These are phyloP conservation scores for Caenorhabditis japonica DNA, from an alignment of 2,888 invertebrate genomes.

Conservation along the genomic window DNA sequence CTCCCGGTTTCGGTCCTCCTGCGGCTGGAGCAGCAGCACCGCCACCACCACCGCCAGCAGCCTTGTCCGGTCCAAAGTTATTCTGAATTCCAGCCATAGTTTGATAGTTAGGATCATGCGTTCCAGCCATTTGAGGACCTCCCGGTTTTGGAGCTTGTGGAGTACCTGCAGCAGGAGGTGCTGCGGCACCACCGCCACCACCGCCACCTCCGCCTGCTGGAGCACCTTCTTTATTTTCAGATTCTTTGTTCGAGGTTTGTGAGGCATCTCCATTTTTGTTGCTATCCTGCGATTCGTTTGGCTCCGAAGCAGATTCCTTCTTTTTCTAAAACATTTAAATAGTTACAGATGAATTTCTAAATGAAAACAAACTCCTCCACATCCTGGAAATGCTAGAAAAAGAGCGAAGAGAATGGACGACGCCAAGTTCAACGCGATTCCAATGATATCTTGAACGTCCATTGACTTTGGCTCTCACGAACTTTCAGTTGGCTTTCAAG, in stretches of 20 bases:
- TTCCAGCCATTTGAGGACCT: conserved; percentile 3
- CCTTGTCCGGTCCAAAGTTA: conserved; percentile 13
- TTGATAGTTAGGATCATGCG: conserved; percentile 39
- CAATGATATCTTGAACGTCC: conserved; percentile 46
- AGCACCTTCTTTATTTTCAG: no score
- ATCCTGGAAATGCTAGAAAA: conserved; percentile 1
- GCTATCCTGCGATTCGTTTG: no score
- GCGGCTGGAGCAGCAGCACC: conserved; percentile 2
- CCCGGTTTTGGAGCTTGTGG: conserved; percentile 14
- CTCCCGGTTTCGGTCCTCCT: neutral
- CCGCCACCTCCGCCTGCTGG: conserved; percentile 4
- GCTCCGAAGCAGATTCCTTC: neutral
- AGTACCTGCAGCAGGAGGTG: conserved; percentile 13
- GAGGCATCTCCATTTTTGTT: no score
- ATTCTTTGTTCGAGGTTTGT: no score
- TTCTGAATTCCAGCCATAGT: conserved; percentile 30
- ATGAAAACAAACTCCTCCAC: conserved; percentile 11
- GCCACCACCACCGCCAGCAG: conserved; percentile 2
- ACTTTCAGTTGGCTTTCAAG: conserved; percentile 17
- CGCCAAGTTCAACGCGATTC: conserved; percentile 35
- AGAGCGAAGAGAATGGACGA: conserved; percentile 6
- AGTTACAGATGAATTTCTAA: no score
- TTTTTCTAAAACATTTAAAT: conserved; percentile 2
- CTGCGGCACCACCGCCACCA: conserved; percentile 3
- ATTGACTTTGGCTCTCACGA: conserved; percentile 15